These are phyloP conservation scores for Nephrotoma flavescens DNA, from an alignment of 2,888 invertebrate species.

Conservation along the genomic window DNA sequence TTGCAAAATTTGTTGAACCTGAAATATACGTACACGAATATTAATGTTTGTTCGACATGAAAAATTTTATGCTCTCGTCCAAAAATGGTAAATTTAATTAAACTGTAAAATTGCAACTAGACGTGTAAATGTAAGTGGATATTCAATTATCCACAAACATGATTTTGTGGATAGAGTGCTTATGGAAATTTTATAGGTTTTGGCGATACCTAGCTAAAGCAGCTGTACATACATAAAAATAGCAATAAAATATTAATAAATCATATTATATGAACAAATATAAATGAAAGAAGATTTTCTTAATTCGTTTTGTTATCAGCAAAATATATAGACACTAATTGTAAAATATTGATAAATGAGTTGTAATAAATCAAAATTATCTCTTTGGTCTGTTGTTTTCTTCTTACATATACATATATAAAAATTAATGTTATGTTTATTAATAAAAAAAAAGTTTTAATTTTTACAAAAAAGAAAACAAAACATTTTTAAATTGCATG, in stretches of 20 bases:
- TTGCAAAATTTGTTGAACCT: not conserved
- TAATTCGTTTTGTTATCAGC: constrained; percentile 1
- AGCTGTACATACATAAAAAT: not conserved
- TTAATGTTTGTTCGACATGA: not conserved
- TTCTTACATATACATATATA: not conserved
- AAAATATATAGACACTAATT: not conserved
- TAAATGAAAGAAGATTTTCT: not conserved
- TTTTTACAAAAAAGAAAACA: not conserved
- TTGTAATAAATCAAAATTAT: not conserved
- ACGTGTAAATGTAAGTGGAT: not conserved
- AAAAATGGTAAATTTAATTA: not conserved
- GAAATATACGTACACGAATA: not conserved
- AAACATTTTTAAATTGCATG: not conserved
- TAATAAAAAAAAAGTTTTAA: not conserved
- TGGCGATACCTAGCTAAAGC: not conserved
- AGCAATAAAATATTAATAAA: not conserved
- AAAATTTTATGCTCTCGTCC: not conserved
- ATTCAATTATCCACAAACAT: not conserved
- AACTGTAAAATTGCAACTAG: not conserved
- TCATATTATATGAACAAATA: not conserved
- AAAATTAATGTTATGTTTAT: not conserved
- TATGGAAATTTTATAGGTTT: not conserved
- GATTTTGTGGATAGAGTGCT: not conserved
- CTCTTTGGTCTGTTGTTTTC: not conserved
- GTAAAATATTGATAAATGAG: not conserved